Conservation (phyloP, 2,797 vertebrate species). For the Alca torda region DNA sequence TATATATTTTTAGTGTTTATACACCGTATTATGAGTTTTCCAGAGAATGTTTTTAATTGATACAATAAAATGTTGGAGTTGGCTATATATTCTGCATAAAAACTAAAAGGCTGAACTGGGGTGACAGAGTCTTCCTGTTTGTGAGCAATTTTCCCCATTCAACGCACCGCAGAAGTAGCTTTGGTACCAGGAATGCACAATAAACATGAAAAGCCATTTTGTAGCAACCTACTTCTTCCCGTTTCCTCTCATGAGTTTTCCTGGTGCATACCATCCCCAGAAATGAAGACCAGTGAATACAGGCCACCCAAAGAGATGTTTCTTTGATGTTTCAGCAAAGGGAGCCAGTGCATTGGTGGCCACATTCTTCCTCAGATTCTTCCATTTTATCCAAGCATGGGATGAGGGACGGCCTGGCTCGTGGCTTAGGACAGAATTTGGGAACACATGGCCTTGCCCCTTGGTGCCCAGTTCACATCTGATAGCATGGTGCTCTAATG, state of each 20-base stretch:
- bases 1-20: constrained; percentile 8
- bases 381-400: background rate
- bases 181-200: background rate
- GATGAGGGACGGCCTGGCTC: background rate
- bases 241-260: background rate
- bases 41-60: constrained; percentile 26
- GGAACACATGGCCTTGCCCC: background rate
- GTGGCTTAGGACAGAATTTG: background rate
- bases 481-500: background rate
- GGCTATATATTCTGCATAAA: background rate
- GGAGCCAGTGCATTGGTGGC: background rate
- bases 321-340: background rate
- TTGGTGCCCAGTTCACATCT: background rate
- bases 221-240: background rate
- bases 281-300: background rate
- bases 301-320: background rate
- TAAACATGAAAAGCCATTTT: background rate
- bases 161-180: background rate
- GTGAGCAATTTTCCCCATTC: background rate
- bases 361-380: background rate
- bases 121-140: background rate
- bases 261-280: background rate
- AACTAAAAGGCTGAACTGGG: background rate
- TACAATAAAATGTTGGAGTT: background rate
- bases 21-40: background rate